Evolutionary conservation across 2,888 invertebrate species (phyloP).

Genomic region (Sphecodes monilicornis): DNA sequence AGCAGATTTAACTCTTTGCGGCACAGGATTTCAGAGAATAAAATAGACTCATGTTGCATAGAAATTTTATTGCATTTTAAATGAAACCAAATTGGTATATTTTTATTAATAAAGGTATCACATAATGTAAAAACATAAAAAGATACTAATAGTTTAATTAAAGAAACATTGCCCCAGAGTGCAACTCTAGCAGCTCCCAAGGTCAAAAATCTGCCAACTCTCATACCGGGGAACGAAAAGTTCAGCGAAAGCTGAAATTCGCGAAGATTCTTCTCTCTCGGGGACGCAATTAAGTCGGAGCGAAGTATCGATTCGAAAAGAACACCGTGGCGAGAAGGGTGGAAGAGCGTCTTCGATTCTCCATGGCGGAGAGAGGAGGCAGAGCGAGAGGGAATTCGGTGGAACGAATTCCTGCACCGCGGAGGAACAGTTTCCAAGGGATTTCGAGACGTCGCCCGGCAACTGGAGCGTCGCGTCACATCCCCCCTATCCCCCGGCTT

Average conservation of each 20-base stretch:
- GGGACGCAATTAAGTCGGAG: constrained; percentile 27
- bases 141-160: too few species aligned
- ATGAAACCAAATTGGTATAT: too few species aligned
- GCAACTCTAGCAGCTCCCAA: neutral
- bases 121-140: too few species aligned
- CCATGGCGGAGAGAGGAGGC: constrained; percentile 9
- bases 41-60: too few species aligned
- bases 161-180: neutral
- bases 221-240: neutral
- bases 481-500: constrained; percentile 37
- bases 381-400: constrained; percentile 27
- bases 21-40: too few species aligned
- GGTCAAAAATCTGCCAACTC: neutral
- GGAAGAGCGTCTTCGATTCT: constrained; percentile 37
- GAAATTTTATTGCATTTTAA: too few species aligned
- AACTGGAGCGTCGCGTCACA: constrained; percentile 59
- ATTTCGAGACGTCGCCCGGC: constrained; percentile 60
- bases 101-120: too few species aligned
- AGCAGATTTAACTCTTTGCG: too few species aligned
- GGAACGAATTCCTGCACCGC: constrained; percentile 57
- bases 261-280: neutral
- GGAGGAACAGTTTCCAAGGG: constrained; percentile 70
- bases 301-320: constrained; percentile 19
- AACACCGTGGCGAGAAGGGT: neutral
- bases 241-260: neutral